A percentile compares a stretch with the other conserved stretches of the same genome.
Conservation (phyloP, 2,113 vertebrate genomes). For the Dipodomys stephensi region DNA sequence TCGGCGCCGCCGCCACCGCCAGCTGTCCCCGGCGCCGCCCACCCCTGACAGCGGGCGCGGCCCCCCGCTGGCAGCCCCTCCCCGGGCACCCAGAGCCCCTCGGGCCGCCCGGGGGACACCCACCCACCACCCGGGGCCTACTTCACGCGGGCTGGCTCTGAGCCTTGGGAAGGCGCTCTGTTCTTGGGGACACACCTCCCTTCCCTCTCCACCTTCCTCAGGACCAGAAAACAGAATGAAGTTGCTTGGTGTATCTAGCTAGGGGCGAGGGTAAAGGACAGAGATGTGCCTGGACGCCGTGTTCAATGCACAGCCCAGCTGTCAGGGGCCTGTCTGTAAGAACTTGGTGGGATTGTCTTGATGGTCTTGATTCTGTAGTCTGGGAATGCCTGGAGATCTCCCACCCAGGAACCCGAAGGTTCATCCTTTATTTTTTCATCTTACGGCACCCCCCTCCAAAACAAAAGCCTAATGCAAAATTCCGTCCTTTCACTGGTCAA, state of each 20-base stretch:
- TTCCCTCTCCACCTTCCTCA: not conserved
- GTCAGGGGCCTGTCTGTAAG: not conserved
- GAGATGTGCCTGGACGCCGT: not conserved
- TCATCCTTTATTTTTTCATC: not conserved
- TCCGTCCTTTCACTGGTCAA: not conserved
- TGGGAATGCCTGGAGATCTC: not conserved
- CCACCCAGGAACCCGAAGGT: not conserved
- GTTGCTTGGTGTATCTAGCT: not conserved
- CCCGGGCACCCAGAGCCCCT: not conserved
- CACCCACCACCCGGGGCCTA: no score
- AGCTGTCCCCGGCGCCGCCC: conserved; percentile 72
- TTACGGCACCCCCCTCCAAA: not conserved
- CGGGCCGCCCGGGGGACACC: no score
- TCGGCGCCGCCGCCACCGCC: conserved; percentile 8
- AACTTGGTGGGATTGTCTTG: not conserved
- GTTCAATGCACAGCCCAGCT: not conserved
- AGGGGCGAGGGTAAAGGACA: not conserved
- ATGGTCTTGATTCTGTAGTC: not conserved
- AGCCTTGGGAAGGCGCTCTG: no score
- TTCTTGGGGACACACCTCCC: no score
- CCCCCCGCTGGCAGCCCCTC: not conserved
- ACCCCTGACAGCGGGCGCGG: not conserved
- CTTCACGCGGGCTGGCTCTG: no score
- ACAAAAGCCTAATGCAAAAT: not conserved
- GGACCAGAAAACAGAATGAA: not conserved